phyloP scores from a whole-genome alignment of 2,797 vertebrate genomes.

The Enteromius argenteus region DNA sequence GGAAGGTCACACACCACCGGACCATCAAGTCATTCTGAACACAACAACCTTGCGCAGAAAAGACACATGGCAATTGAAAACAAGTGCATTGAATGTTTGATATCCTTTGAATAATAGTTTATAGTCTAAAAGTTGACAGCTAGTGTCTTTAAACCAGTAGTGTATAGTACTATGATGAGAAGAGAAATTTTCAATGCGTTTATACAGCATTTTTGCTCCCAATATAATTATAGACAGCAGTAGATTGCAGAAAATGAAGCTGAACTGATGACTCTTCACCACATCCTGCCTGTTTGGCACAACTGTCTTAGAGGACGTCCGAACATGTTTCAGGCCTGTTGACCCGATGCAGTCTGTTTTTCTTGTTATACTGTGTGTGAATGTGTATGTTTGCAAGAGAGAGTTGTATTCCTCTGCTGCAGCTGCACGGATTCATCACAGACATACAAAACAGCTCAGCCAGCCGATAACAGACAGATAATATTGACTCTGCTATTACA shows the following conservation, averaged over 20 bases:
- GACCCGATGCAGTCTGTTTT: background rate
- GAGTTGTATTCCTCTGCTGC: background rate
- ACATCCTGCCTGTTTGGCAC: background rate
- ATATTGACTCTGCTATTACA: conserved; percentile 20
- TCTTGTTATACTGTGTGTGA: background rate
- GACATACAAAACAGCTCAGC: conserved; percentile 4
- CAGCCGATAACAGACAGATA: background rate
- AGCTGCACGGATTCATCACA: background rate
- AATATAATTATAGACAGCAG: background rate
- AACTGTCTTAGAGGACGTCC: background rate
- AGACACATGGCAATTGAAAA: background rate
- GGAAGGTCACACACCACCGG: background rate
- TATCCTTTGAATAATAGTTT: background rate
- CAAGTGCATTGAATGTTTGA: background rate
- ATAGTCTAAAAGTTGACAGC: background rate
- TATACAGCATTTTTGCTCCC: background rate
- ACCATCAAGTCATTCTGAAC: background rate
- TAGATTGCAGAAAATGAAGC: background rate
- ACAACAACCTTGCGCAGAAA: background rate
- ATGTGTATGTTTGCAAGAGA: background rate
- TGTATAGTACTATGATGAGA: background rate
- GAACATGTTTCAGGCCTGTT: background rate
- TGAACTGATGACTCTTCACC: background rate
- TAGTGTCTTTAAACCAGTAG: background rate
- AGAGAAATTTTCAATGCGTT: background rate